phyloP scores from a whole-genome alignment of 2,888 invertebrate genomes.

The Drosophila monieri region DNA sequence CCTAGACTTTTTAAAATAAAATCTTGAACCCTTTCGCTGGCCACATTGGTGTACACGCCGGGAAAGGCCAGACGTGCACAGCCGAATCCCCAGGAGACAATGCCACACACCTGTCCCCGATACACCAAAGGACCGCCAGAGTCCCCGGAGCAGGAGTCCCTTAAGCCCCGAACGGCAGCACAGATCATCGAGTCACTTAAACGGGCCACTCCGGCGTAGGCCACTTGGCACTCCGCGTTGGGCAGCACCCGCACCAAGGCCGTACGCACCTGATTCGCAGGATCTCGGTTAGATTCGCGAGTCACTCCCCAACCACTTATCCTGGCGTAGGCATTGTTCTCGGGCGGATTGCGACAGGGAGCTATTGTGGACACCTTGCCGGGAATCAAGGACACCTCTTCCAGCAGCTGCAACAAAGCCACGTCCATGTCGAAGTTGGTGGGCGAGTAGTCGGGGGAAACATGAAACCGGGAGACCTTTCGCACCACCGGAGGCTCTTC shows the following conservation, averaged over 20 bases:
- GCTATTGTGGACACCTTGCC: slow-evolving; percentile 62
- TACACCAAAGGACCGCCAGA: slow-evolving; percentile 82
- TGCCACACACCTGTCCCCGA: slow-evolving; percentile 85
- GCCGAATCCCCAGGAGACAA: slow-evolving; percentile 86
- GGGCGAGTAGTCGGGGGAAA: slow-evolving; percentile 47
- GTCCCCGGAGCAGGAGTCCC: slow-evolving; percentile 82
- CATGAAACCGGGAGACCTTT: slow-evolving; percentile 46
- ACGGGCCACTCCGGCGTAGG: slow-evolving; percentile 57
- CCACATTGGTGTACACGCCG: slow-evolving; percentile 77
- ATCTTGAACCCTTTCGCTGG: slow-evolving; percentile 58
- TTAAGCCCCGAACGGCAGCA: slow-evolving; percentile 69
- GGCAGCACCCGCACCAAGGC: slow-evolving; percentile 67
- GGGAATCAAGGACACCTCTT: slow-evolving; percentile 17
- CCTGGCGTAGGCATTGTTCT: slow-evolving; percentile 59
- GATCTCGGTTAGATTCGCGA: slow-evolving; percentile 53
- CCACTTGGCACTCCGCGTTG: slow-evolving; percentile 54
- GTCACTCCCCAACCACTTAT: slow-evolving; percentile 81
- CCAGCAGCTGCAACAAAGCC: slow-evolving; percentile 67
- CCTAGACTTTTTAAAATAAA: slow-evolving; percentile 62
- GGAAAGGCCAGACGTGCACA: slow-evolving; percentile 74
- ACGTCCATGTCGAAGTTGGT: slow-evolving; percentile 79
- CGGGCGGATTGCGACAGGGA: slow-evolving; percentile 54
- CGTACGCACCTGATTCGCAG: slow-evolving; percentile 72
- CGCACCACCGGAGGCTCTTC: slow-evolving; percentile 53
- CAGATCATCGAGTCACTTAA: slow-evolving; percentile 81